Conservation (phyloP, 2,113 vertebrate genomes). For the Callorhinus ursinus region DNA sequence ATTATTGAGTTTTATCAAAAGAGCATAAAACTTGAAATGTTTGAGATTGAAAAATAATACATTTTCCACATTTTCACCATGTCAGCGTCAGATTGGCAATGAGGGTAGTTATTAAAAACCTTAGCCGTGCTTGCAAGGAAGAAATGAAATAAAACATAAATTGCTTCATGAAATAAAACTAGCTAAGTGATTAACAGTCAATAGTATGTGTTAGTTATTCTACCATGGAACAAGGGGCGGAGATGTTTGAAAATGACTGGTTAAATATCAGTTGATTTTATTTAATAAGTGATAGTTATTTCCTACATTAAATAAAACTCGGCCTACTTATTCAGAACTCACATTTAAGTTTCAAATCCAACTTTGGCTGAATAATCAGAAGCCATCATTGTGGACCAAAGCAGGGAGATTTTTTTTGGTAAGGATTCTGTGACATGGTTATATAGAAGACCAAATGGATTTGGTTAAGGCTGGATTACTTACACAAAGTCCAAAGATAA, state of each 20-base stretch:
- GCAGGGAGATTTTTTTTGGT: constrained; percentile 61
- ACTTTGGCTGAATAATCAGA: constrained; percentile 59
- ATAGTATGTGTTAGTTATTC: constrained; percentile 65
- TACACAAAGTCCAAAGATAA: constrained; percentile 79
- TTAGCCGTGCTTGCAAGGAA: constrained; percentile 54
- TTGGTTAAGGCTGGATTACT: constrained; percentile 71
- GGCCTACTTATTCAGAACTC: constrained; percentile 51
- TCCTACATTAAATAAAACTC: constrained; percentile 61
- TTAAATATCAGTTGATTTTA: constrained; percentile 68
- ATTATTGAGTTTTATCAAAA: constrained; percentile 45
- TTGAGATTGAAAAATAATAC: constrained; percentile 45
- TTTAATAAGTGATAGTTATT: constrained; percentile 68
- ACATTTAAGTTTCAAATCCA: constrained; percentile 53
- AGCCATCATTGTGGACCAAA: constrained; percentile 27
- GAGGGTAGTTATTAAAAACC: constrained; percentile 58
- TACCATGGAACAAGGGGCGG: not conserved
- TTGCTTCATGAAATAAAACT: constrained; percentile 57
- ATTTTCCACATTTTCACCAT: constrained; percentile 42
- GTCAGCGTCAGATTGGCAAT: constrained; percentile 35
- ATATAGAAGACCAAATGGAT: constrained; percentile 52
- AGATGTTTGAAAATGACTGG: constrained; percentile 65
- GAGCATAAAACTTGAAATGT: not conserved
- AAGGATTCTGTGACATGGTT: constrained; percentile 61
- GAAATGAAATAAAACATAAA: constrained; percentile 67
- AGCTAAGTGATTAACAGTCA: not conserved